phyloP scores from a whole-genome alignment of 1,140 invertebrate species.

The Radopholus similis region DNA sequence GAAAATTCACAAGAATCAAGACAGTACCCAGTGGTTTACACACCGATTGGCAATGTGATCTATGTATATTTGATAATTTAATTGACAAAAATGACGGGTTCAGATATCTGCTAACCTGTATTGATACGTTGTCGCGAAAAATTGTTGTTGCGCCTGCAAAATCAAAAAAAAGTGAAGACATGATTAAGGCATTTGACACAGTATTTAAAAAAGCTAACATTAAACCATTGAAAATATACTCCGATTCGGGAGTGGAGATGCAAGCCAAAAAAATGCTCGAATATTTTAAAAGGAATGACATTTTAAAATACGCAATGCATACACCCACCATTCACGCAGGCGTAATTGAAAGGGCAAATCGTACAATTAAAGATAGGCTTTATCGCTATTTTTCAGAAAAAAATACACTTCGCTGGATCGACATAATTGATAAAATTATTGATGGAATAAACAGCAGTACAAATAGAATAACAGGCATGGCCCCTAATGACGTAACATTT shows the following conservation, averaged over 20 bases:
- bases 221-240: background rate
- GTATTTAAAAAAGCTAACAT: background rate
- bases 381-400: background rate
- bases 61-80: conserved; percentile 22
- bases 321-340: no score
- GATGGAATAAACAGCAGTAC: background rate
- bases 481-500: background rate
- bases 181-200: conserved; percentile 8
- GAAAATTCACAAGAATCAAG: conserved; percentile 13
- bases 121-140: conserved; percentile 28
- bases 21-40: conserved; percentile 17
- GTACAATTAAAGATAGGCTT: background rate
- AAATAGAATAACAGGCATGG: background rate
- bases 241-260: background rate
- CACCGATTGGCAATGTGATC: conserved; percentile 36
- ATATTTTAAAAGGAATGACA: background rate
- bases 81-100: conserved; percentile 18
- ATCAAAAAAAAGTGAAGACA: conserved; percentile 18
- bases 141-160: conserved; percentile 7
- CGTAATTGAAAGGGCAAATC: background rate
- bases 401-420: background rate
- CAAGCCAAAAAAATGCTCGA: background rate
- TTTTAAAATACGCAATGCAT: background rate
- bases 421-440: no score
- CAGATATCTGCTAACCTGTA: conserved; percentile 23